phyloP scores from a whole-genome alignment of 2,797 vertebrate species.

The Acomys russatus region DNA sequence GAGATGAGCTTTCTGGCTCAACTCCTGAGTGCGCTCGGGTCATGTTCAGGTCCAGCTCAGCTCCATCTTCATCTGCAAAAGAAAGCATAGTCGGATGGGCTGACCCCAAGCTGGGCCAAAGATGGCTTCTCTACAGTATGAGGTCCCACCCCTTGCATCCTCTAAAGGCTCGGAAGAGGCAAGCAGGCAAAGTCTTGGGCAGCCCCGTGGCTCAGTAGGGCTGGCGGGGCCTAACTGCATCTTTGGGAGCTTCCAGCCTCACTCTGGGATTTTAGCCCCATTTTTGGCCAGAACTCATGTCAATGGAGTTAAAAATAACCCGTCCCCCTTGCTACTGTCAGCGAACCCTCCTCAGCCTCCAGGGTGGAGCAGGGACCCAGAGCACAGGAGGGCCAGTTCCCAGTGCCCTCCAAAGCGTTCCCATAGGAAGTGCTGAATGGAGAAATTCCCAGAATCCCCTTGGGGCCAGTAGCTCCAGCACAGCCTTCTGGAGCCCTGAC shows the following conservation, averaged over 20 bases:
- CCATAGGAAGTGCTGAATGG: conserved; percentile 89
- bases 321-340: conserved; percentile 72
- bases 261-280: conserved; percentile 58
- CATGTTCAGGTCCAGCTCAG: conserved; percentile 81
- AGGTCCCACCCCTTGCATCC: not conserved
- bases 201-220: not conserved
- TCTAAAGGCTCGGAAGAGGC: not conserved
- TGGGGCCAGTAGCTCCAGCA: conserved; percentile 63
- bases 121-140: not conserved
- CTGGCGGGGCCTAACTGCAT: not conserved
- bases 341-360: conserved; percentile 78
- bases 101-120: not conserved
- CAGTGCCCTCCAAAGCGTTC: conserved; percentile 86
- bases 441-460: conserved; percentile 90
- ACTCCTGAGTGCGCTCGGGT: conserved; percentile 79
- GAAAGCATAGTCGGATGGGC: not conserved
- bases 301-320: conserved; percentile 81
- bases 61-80: conserved; percentile 86
- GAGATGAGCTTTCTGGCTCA: conserved; percentile 77
- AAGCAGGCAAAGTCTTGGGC: not conserved
- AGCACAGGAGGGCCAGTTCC: conserved; percentile 80
- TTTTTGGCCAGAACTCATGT: conserved; percentile 80
- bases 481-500: conserved; percentile 85
- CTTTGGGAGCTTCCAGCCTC: not conserved
- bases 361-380: conserved; percentile 81